These are phyloP conservation scores for Fragum fragum DNA, from an alignment of 2,888 invertebrate genomes.

Conservation along the genomic window DNA sequence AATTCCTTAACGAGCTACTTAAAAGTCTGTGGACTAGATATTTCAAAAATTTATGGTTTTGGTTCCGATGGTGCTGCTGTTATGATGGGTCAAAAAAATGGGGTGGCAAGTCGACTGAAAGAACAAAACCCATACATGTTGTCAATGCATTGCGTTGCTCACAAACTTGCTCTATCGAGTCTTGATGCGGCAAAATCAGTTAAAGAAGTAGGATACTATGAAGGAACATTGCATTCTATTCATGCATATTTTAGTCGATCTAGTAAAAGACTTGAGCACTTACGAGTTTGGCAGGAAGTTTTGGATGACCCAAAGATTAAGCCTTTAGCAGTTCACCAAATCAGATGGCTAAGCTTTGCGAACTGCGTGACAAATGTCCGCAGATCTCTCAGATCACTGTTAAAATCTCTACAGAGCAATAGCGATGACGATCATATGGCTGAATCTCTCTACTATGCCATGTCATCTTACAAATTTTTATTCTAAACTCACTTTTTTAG, in stretches of 20 bases:
- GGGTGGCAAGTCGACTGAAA: conserved; percentile 32
- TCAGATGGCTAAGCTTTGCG: conserved; percentile 43
- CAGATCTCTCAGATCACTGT: conserved; percentile 29
- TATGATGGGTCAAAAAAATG: conserved; percentile 44
- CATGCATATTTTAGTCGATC: conserved; percentile 38
- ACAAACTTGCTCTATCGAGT: conserved; percentile 44
- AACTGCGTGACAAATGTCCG: conserved; percentile 44
- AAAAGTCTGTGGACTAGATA: conserved; percentile 39
- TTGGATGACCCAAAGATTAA: conserved; percentile 43
- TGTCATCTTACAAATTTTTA: conserved; percentile 42
- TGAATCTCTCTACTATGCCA: conserved; percentile 27
- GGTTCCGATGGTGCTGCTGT: conserved; percentile 50
- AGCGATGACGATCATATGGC: conserved; percentile 41
- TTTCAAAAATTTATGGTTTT: conserved; percentile 40
- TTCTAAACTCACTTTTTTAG: conserved; percentile 43
- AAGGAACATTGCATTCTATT: conserved; percentile 33
- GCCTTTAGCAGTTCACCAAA: conserved; percentile 34
- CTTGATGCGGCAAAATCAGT: conserved; percentile 41
- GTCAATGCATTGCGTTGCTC: conserved; percentile 41
- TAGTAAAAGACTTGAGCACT: conserved; percentile 42
- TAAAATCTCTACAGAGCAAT: conserved; percentile 45
- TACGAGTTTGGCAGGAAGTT: conserved; percentile 46
- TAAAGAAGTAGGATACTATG: conserved; percentile 38
- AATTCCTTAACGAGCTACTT: conserved; percentile 33
- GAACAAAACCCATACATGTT: conserved; percentile 47